Conservation (phyloP, 2,797 vertebrate genomes). For the Pseudomugil gertrudae region DNA sequence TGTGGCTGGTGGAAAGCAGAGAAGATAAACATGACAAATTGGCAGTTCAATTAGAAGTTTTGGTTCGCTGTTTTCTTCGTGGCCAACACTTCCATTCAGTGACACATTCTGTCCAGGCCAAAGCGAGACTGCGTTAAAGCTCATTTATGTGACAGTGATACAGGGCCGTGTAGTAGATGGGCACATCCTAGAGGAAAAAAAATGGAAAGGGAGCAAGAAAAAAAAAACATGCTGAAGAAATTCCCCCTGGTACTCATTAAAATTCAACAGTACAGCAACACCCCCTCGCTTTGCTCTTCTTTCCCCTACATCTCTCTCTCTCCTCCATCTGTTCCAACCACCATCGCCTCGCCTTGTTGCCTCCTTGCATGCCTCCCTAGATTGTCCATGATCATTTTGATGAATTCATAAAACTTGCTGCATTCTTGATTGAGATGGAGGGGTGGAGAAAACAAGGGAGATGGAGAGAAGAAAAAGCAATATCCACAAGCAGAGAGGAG, state of each 20-base stretch:
- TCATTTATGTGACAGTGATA: conserved; percentile 79
- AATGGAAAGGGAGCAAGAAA: conserved; percentile 28
- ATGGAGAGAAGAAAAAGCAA: conserved; percentile 52
- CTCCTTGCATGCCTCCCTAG: conserved; percentile 75
- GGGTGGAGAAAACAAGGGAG: conserved; percentile 52
- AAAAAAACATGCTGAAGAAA: conserved; percentile 73
- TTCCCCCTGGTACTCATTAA: conserved; percentile 86
- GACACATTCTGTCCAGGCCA: conserved; percentile 63
- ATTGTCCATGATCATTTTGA: conserved; percentile 80
- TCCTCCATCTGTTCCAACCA: conserved; percentile 62
- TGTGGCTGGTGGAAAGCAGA: conserved; percentile 63
- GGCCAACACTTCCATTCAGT: conserved; percentile 34
- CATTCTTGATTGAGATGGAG: conserved; percentile 76
- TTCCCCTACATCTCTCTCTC: conserved; percentile 38
- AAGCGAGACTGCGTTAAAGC: conserved; percentile 68
- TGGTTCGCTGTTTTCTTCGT: conserved; percentile 54
- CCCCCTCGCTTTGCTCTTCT: conserved; percentile 53
- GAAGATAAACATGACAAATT: conserved; percentile 87
- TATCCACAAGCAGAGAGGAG: conserved; percentile 40
- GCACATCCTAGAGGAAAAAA: conserved; percentile 44
- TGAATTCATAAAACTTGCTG: conserved; percentile 84
- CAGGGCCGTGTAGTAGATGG: conserved; percentile 59
- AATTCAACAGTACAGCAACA: conserved; percentile 75
- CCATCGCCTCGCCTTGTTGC: conserved; percentile 74
- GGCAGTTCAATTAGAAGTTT: conserved; percentile 78